Conservation (phyloP, 2,797 vertebrate genomes). For the Novumbra hubbsi region DNA sequence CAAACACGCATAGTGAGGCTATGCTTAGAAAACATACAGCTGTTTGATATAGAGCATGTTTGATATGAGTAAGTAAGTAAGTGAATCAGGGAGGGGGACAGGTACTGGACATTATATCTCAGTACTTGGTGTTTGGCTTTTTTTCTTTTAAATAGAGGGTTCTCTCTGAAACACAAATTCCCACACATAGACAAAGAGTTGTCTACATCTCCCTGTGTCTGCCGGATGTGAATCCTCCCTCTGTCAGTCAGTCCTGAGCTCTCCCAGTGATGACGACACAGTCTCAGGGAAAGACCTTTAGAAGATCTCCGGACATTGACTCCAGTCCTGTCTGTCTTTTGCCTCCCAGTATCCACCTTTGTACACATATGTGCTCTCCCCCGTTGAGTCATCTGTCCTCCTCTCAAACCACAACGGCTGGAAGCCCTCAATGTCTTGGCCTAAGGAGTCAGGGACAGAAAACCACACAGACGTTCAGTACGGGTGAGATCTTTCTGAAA, state of each 20-base stretch:
- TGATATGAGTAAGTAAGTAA: conserved; percentile 25
- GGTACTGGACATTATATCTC: conserved; percentile 31
- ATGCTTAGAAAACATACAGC: conserved; percentile 47
- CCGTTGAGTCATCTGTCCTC: conserved; percentile 79
- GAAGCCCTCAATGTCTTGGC: conserved; percentile 83
- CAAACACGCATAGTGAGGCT: conserved; percentile 31
- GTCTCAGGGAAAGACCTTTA: conserved; percentile 50
- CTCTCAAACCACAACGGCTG: conserved; percentile 91
- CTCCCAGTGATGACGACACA: conserved; percentile 2
- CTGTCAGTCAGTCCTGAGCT: background rate
- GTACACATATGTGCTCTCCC: conserved; percentile 84
- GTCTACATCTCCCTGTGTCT: conserved; percentile 22
- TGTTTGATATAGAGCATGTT: conserved; percentile 27
- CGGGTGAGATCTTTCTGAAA: background rate
- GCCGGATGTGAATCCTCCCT: conserved; percentile 22
- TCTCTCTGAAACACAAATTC: conserved; percentile 18
- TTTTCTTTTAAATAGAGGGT: conserved; percentile 5
- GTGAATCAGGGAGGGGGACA: conserved; percentile 23
- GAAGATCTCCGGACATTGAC: conserved; percentile 85
- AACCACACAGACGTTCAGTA: conserved; percentile 14
- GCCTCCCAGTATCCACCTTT: conserved; percentile 96
- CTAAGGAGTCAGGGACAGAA: conserved; percentile 60
- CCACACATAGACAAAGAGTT: conserved; percentile 19
- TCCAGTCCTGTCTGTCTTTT: conserved; percentile 93
- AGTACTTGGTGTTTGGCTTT: conserved; percentile 36